These are phyloP conservation scores for Chitala chitala DNA, from an alignment of 2,113 vertebrate genomes.

Conservation along the genomic window DNA sequence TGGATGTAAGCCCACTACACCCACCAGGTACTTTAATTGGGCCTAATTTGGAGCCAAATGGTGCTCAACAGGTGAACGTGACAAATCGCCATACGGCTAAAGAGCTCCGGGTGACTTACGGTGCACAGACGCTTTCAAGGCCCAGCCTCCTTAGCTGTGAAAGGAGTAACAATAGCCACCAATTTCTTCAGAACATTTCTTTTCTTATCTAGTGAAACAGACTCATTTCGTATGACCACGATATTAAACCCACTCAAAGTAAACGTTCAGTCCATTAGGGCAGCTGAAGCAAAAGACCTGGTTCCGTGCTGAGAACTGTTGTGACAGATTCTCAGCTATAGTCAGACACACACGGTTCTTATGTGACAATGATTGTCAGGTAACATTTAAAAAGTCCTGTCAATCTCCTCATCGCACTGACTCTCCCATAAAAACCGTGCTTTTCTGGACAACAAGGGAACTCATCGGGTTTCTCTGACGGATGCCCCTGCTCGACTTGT, in stretches of 20 bases:
- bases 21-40: conserved; percentile 1
- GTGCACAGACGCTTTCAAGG: neutral
- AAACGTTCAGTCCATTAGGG: too few relatives aligned
- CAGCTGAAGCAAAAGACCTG: too few relatives aligned
- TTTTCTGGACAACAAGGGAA: too few relatives aligned
- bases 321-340: conserved; percentile 10
- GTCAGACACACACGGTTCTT: neutral
- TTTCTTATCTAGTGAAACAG: too few relatives aligned
- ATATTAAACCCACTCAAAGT: too few relatives aligned
- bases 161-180: neutral
- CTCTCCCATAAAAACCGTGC: conserved; percentile 38
- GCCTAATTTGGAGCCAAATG: neutral
- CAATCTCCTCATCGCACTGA: conserved; percentile 38
- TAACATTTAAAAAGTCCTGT: conserved; percentile 51
- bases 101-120: neutral
- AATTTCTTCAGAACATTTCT: neutral
- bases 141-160: neutral
- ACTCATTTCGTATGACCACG: too few relatives aligned
- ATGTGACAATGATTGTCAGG: conserved; percentile 48
- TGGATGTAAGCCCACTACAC: too few relatives aligned
- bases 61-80: neutral
- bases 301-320: too few relatives aligned
- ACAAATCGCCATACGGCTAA: neutral
- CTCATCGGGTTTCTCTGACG: too few relatives aligned
- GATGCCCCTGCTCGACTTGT: too few relatives aligned